A percentile compares a stretch with the other conserved stretches of the same genome.
Evolutionary conservation across 1,140 invertebrate species (phyloP).

Genomic region (Drosophila insularis): DNA sequence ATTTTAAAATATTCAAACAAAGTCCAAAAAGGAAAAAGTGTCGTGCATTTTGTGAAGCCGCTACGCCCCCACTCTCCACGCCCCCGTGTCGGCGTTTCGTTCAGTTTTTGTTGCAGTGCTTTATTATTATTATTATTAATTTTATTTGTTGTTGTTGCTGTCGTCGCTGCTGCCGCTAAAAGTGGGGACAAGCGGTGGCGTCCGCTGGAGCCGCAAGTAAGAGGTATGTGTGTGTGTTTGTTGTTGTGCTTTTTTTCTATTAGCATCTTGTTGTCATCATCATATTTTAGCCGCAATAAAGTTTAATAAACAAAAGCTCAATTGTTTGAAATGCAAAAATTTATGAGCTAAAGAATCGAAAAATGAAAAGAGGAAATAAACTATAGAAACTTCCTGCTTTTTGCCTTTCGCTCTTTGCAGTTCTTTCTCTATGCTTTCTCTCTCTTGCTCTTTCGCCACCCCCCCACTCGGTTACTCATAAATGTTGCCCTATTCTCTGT

Average conservation of each 20-base stretch:
- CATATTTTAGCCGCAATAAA: constrained; percentile 38
- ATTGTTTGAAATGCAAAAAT: constrained; percentile 58
- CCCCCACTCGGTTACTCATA: constrained; percentile 31
- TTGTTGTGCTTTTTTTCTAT: constrained; percentile 28
- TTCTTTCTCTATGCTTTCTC: background rate
- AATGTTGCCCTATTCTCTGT: constrained; percentile 53
- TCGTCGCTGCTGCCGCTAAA: constrained; percentile 14
- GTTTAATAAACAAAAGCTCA: constrained; percentile 62
- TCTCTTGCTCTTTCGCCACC: constrained; percentile 12
- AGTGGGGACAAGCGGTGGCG: constrained; percentile 20
- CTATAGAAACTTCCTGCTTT: constrained; percentile 71
- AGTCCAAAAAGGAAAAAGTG: constrained; percentile 20
- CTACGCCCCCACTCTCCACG: constrained; percentile 17
- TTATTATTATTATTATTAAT: constrained; percentile 10
- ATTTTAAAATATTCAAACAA: constrained; percentile 1
- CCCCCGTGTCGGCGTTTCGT: constrained; percentile 25
- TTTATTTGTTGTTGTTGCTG: constrained; percentile 45
- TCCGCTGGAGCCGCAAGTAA: constrained; percentile 43
- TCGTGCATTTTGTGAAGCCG: constrained; percentile 46
- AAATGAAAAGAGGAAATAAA: constrained; percentile 49
- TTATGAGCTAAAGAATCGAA: constrained; percentile 69
- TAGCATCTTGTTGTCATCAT: constrained; percentile 27
- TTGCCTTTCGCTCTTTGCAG: constrained; percentile 7
- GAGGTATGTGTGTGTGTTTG: constrained; percentile 51
- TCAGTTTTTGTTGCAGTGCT: constrained; percentile 8